A percentile compares a stretch with the other conserved stretches of the same genome.
These are phyloP conservation scores for Drosophila mercatorum DNA, from an alignment of 2,888 invertebrate species.

Conservation along the genomic window DNA sequence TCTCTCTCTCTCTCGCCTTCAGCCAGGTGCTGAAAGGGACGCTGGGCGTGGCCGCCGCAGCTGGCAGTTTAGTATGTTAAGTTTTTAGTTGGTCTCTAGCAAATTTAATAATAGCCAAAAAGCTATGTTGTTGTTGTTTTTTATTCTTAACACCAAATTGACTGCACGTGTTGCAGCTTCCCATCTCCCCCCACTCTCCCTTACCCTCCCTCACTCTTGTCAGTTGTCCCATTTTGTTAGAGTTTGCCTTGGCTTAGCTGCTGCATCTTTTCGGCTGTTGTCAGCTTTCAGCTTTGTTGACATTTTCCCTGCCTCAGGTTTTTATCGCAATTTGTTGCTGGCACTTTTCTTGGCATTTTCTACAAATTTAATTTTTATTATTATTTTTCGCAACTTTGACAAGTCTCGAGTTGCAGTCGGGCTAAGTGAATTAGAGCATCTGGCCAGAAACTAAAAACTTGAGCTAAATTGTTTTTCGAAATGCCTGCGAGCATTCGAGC, in stretches of 20 bases:
- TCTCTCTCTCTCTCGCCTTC: neutral
- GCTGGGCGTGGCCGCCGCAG: conserved; percentile 49
- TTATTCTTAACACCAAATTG: conserved; percentile 53
- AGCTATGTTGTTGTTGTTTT: conserved; percentile 34
- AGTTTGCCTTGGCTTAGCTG: conserved; percentile 11
- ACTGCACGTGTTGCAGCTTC: conserved; percentile 42
- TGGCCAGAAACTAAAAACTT: conserved; percentile 55
- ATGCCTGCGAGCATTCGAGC: conserved; percentile 47
- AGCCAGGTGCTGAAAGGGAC: conserved; percentile 56
- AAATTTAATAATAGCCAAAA: conserved; percentile 72
- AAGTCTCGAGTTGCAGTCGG: conserved; percentile 49
- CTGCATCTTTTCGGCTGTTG: conserved; percentile 32
- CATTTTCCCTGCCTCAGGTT: conserved; percentile 49
- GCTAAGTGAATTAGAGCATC: conserved; percentile 65
- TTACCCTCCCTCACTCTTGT: neutral
- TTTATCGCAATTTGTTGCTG: conserved; percentile 55
- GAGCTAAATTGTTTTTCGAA: conserved; percentile 57
- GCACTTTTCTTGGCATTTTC: conserved; percentile 43
- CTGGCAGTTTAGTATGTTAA: conserved; percentile 46
- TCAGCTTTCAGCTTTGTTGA: conserved; percentile 58
- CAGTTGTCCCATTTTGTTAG: neutral
- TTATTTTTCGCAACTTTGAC: conserved; percentile 32
- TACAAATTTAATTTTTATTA: conserved; percentile 44
- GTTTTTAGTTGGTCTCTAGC: conserved; percentile 35
- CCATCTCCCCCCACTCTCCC: neutral